Evolutionary conservation across 1,140 invertebrate genomes (phyloP), one percentile per base, ranked within the genome.

Genomic region (Pemphigus obesinymphae): DNA sequence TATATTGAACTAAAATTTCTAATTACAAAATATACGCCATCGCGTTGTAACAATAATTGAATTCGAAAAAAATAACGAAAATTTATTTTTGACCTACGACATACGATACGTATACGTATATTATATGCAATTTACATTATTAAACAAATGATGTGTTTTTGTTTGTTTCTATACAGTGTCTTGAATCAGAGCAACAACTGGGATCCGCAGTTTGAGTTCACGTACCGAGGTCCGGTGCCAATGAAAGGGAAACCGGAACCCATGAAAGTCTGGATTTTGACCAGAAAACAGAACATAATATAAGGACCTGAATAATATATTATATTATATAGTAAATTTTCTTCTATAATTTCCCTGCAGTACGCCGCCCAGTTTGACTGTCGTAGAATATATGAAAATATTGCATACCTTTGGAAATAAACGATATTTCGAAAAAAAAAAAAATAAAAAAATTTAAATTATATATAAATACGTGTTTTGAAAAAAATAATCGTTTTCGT

Each of bases 201-300:
- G 84, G 95, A 98, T 86, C 92, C 93, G 4, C 91, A 93, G 83
- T 97, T 98, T 86, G 88, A 94, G 82, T 91, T 98, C 84, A 92
- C 94, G 31, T 94, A 95, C 85, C 91, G 96, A 82, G 97, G 96
- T 8, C 93, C 93, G 50, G 92, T 98, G 3, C 87, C 87, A n/a
- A 98, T 97, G 95, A 97, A 98, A 88, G 97, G 96, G 43, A 96
- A 96, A 88, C 92, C 93, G 1, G 94, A 96, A 83, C 96, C 96
- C 3, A 98, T 98, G 96, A 92, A 96, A 85, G 95, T 96, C 17
- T 98, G 95, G 93, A 95, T 97, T 88, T 88, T 98, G 70, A 92
- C 92, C 31, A 88, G 93, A 23, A 83, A 83, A 43, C 80, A 1
- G 40, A 26, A 3, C n/a, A n/a, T n/a, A n/a, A n/a, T n/a, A n/a